Percentiles rank a stretch among this genome's conserved stretches.
These are phyloP conservation scores for Campoletis sonorensis DNA, from an alignment of 1,140 invertebrate genomes.

Conservation along the genomic window DNA sequence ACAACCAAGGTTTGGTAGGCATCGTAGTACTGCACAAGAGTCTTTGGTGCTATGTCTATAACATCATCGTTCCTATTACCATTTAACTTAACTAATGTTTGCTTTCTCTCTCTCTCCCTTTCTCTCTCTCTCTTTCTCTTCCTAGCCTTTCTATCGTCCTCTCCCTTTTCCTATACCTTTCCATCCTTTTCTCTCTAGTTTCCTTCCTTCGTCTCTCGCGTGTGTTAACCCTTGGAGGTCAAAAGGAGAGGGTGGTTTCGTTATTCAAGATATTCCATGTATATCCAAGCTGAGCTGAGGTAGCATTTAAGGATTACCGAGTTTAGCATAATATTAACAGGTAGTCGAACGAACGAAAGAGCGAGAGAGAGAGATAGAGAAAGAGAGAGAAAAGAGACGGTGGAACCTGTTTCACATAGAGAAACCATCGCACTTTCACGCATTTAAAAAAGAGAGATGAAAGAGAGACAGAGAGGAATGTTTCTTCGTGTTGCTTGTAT, in stretches of 20 bases:
- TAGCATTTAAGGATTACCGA: constrained; percentile 72
- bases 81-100: constrained; percentile 7
- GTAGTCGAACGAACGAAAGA: constrained; percentile 54
- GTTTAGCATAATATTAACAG: constrained; percentile 73
- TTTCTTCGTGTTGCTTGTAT: constrained; percentile 15
- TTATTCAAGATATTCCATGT: constrained; percentile 61
- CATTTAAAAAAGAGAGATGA: not conserved
- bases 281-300: constrained; percentile 58
- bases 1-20: no score
- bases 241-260: constrained; percentile 36
- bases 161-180: not conserved
- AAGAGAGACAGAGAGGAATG: not conserved
- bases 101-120: not conserved
- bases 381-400: not conserved
- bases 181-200: not conserved
- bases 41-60: not conserved
- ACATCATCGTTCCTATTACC: constrained; percentile 12
- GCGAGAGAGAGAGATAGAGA: constrained; percentile 43
- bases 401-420: not conserved
- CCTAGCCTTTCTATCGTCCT: not conserved
- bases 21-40: not conserved
- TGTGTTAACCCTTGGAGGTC: not conserved
- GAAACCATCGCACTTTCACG: not conserved
- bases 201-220: no score
- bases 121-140: not conserved